Conservation (phyloP, 2,797 vertebrate genomes). For the Sebastes hubbsi region DNA sequence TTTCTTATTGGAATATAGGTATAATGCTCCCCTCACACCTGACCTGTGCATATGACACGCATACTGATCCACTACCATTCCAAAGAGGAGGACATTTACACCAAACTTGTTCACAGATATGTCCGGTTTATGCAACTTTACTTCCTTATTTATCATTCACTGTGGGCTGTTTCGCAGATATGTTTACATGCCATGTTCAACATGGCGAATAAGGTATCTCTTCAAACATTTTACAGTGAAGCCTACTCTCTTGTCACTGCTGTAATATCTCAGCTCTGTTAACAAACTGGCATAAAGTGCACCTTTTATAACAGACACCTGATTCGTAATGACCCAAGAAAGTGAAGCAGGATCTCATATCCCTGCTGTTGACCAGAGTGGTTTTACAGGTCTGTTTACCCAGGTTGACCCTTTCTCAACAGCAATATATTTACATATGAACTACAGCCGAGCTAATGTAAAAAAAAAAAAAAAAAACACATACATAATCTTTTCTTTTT, state of each 20-base stretch:
- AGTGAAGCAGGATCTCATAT: background rate
- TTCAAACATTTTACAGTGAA: background rate
- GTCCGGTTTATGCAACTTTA: background rate
- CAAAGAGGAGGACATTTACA: background rate
- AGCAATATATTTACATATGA: background rate
- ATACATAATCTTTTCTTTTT: background rate
- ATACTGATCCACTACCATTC: background rate
- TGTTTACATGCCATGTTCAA: background rate
- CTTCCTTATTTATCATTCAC: background rate
- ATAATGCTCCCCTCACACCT: background rate
- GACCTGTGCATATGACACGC: no score
- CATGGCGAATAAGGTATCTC: background rate
- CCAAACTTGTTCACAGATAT: background rate
- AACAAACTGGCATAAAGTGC: background rate
- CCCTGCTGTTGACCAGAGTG: background rate
- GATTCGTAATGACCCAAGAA: background rate
- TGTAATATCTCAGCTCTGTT: background rate
- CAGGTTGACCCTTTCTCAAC: background rate
- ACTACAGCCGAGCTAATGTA: background rate
- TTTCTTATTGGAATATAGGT: background rate
- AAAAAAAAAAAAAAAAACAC: background rate
- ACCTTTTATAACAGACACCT: background rate
- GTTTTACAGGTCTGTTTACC: background rate
- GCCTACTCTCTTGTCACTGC: background rate
- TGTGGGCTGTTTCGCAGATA: background rate